A percentile compares a stretch with the other conserved stretches of the same genome.
phyloP scores from a whole-genome alignment of 2,888 invertebrate species.

The Lissonota sp. region DNA sequence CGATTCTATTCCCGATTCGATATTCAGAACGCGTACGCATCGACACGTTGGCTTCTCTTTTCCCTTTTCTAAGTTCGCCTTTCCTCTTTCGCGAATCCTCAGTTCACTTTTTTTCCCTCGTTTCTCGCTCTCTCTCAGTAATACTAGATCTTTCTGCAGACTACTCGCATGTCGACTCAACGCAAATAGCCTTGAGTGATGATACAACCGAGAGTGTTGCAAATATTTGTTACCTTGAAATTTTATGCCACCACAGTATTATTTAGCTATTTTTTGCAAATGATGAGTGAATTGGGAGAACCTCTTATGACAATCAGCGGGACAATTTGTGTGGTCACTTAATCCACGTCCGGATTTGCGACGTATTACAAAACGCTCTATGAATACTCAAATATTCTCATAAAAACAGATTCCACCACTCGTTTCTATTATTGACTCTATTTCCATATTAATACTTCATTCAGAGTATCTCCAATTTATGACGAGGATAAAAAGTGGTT shows the following conservation, averaged over 20 bases:
- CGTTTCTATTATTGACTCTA: constrained; percentile 7
- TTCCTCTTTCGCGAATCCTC: constrained; percentile 27
- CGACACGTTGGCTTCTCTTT: constrained; percentile 52
- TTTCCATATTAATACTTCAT: neutral
- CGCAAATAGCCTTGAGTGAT: constrained; percentile 32
- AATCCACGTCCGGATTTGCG: constrained; percentile 74
- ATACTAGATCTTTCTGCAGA: constrained; percentile 34
- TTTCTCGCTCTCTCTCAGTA: constrained; percentile 5
- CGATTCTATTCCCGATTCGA: constrained; percentile 76
- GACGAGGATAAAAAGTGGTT: constrained; percentile 44
- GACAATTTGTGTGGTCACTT: constrained; percentile 46
- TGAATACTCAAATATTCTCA: constrained; percentile 70
- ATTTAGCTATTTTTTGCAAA: constrained; percentile 54
- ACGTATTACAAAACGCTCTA: constrained; percentile 74
- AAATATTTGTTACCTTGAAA: constrained; percentile 40
- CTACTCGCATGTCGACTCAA: constrained; percentile 19
- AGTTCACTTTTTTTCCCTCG: constrained; percentile 8
- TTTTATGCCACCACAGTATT: constrained; percentile 27
- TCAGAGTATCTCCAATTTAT: constrained; percentile 35
- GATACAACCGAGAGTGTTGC: constrained; percentile 23
- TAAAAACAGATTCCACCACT: neutral
- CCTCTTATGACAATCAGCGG: neutral
- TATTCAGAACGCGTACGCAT: constrained; percentile 77
- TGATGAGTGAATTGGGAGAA: constrained; percentile 56
- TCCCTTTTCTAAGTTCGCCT: constrained; percentile 59